These are phyloP conservation scores for Molossus alvarezi DNA, from an alignment of 2,797 vertebrate species.

Conservation along the genomic window DNA sequence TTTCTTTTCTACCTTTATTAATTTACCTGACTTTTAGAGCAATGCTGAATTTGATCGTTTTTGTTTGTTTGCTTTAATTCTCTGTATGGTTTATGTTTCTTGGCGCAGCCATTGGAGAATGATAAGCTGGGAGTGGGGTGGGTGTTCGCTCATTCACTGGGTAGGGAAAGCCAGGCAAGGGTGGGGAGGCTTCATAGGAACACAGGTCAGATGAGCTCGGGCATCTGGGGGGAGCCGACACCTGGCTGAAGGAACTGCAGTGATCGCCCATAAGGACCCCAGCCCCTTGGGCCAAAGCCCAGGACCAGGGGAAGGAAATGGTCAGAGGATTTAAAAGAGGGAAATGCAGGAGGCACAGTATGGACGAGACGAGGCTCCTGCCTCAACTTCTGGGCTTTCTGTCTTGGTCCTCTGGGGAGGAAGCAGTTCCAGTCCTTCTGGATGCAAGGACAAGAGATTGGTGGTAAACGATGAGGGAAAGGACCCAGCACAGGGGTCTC, in stretches of 20 bases:
- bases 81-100: background rate
- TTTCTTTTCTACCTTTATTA: constrained; percentile 58
- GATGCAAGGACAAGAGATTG: background rate
- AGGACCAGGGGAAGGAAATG: background rate
- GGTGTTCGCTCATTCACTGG: background rate
- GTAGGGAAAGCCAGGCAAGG: background rate
- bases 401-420: background rate
- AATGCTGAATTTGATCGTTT: background rate
- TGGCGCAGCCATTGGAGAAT: background rate
- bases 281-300: background rate
- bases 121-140: background rate
- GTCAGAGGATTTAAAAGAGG: background rate
- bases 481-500: background rate
- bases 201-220: background rate
- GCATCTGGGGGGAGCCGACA: background rate
- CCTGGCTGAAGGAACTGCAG: background rate
- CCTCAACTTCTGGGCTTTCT: background rate
- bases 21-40: constrained; percentile 46
- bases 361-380: background rate
- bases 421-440: background rate
- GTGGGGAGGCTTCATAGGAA: background rate
- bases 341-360: background rate
- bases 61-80: too few relatives aligned
- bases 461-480: background rate
- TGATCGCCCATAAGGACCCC: background rate